phyloP scores from a whole-genome alignment of 2,797 vertebrate species.

The Garrulus glandarius region DNA sequence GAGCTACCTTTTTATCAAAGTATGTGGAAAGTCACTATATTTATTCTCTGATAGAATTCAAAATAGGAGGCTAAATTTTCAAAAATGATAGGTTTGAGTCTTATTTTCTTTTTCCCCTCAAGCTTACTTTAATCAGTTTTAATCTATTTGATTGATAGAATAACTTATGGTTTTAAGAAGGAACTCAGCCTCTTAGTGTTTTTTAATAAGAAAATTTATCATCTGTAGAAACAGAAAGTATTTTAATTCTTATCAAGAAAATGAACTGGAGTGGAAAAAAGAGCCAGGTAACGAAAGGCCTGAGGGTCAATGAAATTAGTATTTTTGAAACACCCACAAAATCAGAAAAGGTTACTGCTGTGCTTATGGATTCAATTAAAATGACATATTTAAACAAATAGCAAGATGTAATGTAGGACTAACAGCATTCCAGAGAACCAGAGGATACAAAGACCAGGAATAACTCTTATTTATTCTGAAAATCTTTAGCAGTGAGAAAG shows the following conservation, averaged over 20 bases:
- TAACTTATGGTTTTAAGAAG: neutral
- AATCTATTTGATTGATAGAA: neutral
- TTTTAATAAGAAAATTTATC: neutral
- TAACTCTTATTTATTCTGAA: neutral
- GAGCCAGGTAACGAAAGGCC: neutral
- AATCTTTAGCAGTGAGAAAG: neutral
- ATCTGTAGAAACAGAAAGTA: neutral
- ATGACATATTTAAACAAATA: neutral
- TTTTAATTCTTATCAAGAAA: neutral
- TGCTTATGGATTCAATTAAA: neutral
- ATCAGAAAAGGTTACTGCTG: neutral
- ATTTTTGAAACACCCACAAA: neutral
- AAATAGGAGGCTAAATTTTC: neutral
- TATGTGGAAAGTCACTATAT: neutral
- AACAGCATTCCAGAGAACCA: neutral
- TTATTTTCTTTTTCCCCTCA: neutral
- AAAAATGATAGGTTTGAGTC: neutral
- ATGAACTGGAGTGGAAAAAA: neutral
- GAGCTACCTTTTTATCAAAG: neutral
- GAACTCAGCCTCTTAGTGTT: neutral
- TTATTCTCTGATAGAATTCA: neutral
- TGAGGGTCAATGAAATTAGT: neutral
- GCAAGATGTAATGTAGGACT: neutral
- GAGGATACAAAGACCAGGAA: neutral
- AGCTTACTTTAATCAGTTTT: neutral